A percentile compares a stretch with the other conserved stretches of the same genome.
phyloP scores from a whole-genome alignment of 2,888 invertebrate species.

The Luperina testacea region DNA sequence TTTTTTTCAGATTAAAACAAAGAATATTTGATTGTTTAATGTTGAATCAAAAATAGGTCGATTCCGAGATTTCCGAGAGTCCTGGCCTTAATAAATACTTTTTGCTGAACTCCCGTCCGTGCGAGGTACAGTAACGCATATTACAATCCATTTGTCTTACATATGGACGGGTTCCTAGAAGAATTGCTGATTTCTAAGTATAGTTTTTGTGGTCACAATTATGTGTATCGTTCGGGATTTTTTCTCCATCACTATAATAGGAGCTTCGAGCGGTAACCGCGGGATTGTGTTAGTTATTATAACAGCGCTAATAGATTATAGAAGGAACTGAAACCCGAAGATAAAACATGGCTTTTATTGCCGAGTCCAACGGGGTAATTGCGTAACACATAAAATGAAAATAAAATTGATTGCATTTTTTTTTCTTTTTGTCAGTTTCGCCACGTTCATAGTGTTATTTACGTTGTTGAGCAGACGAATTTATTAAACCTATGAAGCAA shows the following conservation, averaged over 20 bases:
- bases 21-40: too few species aligned
- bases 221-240: constrained; percentile 51
- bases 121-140: constrained; percentile 55
- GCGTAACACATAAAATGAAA: background rate
- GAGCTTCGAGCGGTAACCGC: constrained; percentile 36
- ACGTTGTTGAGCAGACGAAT: background rate
- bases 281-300: constrained; percentile 31
- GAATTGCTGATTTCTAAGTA: constrained; percentile 60
- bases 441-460: background rate
- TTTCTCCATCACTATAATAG: constrained; percentile 40
- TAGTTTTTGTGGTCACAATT: constrained; percentile 54
- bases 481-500: background rate
- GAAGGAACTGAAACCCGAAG: background rate
- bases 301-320: constrained; percentile 21
- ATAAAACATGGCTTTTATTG: background rate
- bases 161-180: constrained; percentile 63
- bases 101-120: constrained; percentile 37
- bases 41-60: too few species aligned
- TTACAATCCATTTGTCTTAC: constrained; percentile 50
- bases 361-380: background rate
- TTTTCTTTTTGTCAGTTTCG: background rate
- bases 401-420: background rate
- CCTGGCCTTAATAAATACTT: constrained; percentile 50
- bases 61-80: too few species aligned
- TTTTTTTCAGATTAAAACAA: too few species aligned